A percentile compares a stretch with the other conserved stretches of the same genome.
Conservation (phyloP, 2,888 invertebrate species). For the Meteorus cinctellus region DNA sequence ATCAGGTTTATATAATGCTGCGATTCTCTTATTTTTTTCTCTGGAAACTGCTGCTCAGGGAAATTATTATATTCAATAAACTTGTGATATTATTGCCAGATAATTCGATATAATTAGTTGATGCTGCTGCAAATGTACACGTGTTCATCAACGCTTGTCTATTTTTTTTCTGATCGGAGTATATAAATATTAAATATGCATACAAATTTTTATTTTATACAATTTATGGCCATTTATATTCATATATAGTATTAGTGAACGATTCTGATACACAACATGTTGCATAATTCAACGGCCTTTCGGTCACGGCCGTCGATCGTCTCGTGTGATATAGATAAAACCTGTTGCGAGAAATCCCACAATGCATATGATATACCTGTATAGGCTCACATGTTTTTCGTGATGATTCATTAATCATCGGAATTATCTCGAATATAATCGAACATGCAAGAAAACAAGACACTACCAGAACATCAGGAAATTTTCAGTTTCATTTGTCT, state of each 20-base stretch:
- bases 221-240: neutral
- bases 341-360: slow-evolving; percentile 45
- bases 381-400: neutral
- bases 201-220: neutral
- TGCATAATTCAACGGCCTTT: slow-evolving; percentile 44
- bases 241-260: slow-evolving; percentile 7
- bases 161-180: neutral
- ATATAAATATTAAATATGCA: neutral
- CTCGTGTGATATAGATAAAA: slow-evolving; percentile 48
- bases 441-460: neutral
- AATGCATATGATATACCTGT: neutral
- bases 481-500: neutral
- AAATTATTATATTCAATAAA: too few species aligned
- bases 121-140: too few species aligned
- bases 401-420: slow-evolving; percentile 9
- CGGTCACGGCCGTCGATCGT: slow-evolving; percentile 46
- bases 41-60: too few species aligned
- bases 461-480: neutral
- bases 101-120: too few species aligned
- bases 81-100: too few species aligned
- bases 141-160: too few species aligned
- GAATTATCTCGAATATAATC: neutral
- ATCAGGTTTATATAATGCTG: too few species aligned
- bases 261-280: slow-evolving; percentile 30
- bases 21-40: too few species aligned